Evolutionary conservation across 2,113 vertebrate genomes (phyloP), one percentile per base, ranked within the genome.

Genomic region (Lampris incognitus): DNA sequence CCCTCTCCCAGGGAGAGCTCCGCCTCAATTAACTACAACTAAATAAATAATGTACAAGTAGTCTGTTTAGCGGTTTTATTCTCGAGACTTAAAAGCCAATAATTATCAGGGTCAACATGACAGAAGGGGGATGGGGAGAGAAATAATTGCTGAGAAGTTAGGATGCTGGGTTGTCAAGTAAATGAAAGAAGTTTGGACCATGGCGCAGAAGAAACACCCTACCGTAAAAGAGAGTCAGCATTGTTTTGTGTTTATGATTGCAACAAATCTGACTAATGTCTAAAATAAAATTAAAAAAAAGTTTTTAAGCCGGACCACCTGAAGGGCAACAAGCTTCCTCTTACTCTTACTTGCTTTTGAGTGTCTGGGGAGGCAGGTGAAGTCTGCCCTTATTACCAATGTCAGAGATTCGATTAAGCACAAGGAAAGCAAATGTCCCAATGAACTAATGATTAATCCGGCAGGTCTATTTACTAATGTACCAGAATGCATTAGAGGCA

Each of bases 401-500:
- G 97, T 99, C 94, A 95, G 93, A 87, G 93, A 95, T 95, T 95
- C 94, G 93, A 95, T 95, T 95, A 95, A 93, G 92, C 94, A 93
- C 82, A 70, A 92, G 89, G 90, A 94, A 94, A 92, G 94, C 94
- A 97, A 97, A 98, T 96, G 96, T 96, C 95, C 95, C 96, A 97
- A 96, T 98, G 96, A 97, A 96, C 90, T 96, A 93, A 95, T 95
- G 96, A 97, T 97, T 96, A 96, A 98, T 97, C 97, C 97, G 94
- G 95, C 95, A 96, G 95, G 96, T 97, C 95, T 95, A 95, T 95
- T 95, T 94, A 95, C 95, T 95, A 95, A 95, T 95, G 95, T 95
- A 98, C 96, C 96, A 96, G 95, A 98, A 97, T 96, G 95, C 96
- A 97, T 96, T 97, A 97, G 95, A 98, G 97, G 96, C 96, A 97